Evolutionary conservation across 1,140 invertebrate genomes (phyloP).

Genomic region (Caenorhabditis latens): DNA sequence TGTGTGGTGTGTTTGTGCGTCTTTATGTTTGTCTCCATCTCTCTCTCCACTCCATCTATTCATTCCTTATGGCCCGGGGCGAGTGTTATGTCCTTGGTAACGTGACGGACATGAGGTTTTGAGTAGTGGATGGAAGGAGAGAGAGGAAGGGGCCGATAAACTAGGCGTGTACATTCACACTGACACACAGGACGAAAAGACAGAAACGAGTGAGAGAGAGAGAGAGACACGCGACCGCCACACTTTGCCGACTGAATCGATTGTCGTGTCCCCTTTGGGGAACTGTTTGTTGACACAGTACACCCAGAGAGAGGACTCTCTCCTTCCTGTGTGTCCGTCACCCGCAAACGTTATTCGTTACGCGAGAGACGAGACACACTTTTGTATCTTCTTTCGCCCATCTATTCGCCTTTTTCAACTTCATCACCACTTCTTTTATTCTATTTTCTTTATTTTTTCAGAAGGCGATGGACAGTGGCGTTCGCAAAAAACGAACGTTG

Average conservation of each 20-base stretch:
- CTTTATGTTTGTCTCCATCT: not conserved
- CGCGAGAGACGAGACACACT: not conserved
- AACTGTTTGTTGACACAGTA: conserved; percentile 51
- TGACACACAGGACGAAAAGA: not conserved
- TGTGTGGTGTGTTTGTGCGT: too few species aligned
- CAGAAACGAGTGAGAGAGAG: not conserved
- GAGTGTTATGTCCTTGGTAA: conserved; percentile 53
- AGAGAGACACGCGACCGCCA: not conserved
- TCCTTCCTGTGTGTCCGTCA: not conserved
- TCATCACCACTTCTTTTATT: not conserved
- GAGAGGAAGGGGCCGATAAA: conserved; percentile 1
- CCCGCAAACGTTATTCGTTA: conserved; percentile 1
- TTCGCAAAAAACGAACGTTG: conserved; percentile 36
- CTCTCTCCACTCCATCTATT: not conserved
- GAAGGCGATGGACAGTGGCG: not conserved
- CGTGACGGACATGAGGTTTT: conserved; percentile 10
- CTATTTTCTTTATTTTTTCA: not conserved
- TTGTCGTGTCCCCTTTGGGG: not conserved
- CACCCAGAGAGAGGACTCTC: not conserved
- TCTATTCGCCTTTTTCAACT: not conserved
- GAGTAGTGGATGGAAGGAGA: not conserved
- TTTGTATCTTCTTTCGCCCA: not conserved
- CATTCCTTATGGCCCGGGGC: not conserved
- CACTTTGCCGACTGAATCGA: conserved; percentile 17
- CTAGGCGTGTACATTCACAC: not conserved